Percentiles rank a stretch among this genome's conserved stretches.
Conservation (phyloP, 37 sponge, comb jelly and placozoan species). For the Tethya wilhelma region DNA sequence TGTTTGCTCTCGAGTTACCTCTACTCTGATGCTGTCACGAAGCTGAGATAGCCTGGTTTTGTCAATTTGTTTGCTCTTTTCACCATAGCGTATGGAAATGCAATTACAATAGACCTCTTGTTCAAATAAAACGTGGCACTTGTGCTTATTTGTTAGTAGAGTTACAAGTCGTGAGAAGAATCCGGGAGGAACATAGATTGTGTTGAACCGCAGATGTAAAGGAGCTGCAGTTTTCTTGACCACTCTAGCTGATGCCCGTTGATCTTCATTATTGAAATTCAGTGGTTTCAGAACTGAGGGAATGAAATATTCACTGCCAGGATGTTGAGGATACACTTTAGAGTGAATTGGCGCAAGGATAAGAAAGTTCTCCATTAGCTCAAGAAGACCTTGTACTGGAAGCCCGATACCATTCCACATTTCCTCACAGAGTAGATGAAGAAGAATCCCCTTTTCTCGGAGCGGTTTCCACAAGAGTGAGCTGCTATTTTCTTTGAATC, state of each 20-base stretch:
- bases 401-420: too few relatives aligned
- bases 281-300: conserved; percentile 14
- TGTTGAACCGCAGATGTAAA: conserved; percentile 29
- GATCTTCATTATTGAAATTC: neutral
- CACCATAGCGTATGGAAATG: conserved; percentile 14
- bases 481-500: neutral
- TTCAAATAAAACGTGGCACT: conserved; percentile 1
- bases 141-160: neutral
- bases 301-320: conserved; percentile 32
- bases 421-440: conserved; percentile 37
- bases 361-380: conserved; percentile 27
- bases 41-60: conserved; percentile 4
- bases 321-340: neutral
- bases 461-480: conserved; percentile 27
- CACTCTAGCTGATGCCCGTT: neutral
- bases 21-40: conserved; percentile 4
- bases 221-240: too few relatives aligned
- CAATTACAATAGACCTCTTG: conserved; percentile 27
- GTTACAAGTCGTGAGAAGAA: conserved; percentile 50
- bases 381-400: conserved; percentile 16
- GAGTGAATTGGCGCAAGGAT: conserved; percentile 22
- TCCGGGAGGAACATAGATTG: conserved; percentile 58
- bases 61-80: conserved; percentile 20
- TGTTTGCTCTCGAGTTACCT: neutral
- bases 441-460: conserved; percentile 42